Evolutionary conservation across 1,140 invertebrate species (phyloP), one percentile per base, ranked within the genome.

Genomic region (Neuroterus valhalla): DNA sequence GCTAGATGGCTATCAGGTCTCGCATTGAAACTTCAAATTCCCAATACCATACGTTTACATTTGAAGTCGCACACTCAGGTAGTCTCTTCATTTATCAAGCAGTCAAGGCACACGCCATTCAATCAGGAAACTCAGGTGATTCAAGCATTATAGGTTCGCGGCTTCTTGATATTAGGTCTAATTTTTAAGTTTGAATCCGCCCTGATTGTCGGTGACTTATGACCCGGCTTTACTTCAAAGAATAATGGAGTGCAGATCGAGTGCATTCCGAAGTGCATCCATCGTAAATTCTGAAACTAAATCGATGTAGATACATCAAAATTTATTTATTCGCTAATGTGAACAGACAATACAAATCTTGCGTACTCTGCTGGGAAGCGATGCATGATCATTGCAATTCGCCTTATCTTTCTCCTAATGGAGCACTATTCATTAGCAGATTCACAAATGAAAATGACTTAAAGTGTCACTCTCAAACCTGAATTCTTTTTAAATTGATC

Each of bases 121-220:
- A 69, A 76, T 78, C 76, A 73, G 72, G 52, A 78, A 74, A 62
- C 71, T 66, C 26, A 31, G 75, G 21, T 76, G 83, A 84, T 85
- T 84, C 78, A 72, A 71, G 44, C 75, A 83, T 84, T 84, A 81
- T 83, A 52, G 68, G 70, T 76, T 78, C 68, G 74, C 79, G 82
- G 84, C 83, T 84, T 81, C 83, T 84, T 84, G 79, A 82, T 84
- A 85, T 84, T 84, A 84, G 81, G 83, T 79, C 78, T 81, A 81
- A 85, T 85, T 85, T 85, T 85, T 85, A 85, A 84, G 75, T 76
- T 76, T 82, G 84, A 85, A 85, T 85, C 79, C 81, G 79, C 80
- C 75, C 83, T 85, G 84, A 85, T 85, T 85, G 84, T 84, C 82
- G 83, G 78, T 85, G 84, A 85, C 75, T 84, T 77, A 84, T 84